phyloP scores from a whole-genome alignment of 1,140 invertebrate species.

The Drosophila sturtevanti region DNA sequence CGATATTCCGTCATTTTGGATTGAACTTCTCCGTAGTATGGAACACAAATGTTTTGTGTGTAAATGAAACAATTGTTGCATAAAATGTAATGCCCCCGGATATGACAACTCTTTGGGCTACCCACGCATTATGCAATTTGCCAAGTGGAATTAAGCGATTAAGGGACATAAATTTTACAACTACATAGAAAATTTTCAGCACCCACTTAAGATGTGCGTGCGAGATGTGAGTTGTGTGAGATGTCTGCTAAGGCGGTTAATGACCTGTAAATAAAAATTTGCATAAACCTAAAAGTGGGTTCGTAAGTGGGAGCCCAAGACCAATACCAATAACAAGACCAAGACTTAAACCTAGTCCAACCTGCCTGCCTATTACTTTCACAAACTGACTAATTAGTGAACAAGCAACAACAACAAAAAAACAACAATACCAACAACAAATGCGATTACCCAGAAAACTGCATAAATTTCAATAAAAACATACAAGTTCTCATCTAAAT shows the following conservation, averaged over 20 bases:
- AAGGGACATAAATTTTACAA: slow-evolving; percentile 69
- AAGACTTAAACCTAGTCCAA: background rate
- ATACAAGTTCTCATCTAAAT: background rate
- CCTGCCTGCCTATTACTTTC: slow-evolving; percentile 63
- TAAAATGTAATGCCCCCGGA: too few species aligned
- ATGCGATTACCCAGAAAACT: slow-evolving; percentile 47
- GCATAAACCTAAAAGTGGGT: slow-evolving; percentile 61
- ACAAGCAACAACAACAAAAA: slow-evolving; percentile 4
- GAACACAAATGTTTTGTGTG: too few species aligned
- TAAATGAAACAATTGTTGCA: too few species aligned
- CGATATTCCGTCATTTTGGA: background rate
- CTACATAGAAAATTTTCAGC: slow-evolving; percentile 45
- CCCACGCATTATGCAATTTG: slow-evolving; percentile 70
- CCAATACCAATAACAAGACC: background rate
- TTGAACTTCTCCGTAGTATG: too few species aligned
- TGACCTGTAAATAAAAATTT: slow-evolving; percentile 76
- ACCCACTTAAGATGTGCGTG: slow-evolving; percentile 62
- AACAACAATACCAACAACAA: slow-evolving; percentile 1
- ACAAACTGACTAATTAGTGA: slow-evolving; percentile 76
- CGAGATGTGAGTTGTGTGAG: slow-evolving; percentile 9
- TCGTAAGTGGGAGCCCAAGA: slow-evolving; percentile 22
- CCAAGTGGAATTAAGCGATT: slow-evolving; percentile 72
- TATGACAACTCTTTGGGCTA: background rate
- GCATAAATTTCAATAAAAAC: slow-evolving; percentile 73
- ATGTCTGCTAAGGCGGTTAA: slow-evolving; percentile 55